A percentile compares a stretch with the other conserved stretches of the same genome.
Conservation (phyloP, 2,888 invertebrate genomes). For the Drosophila sordidula region DNA sequence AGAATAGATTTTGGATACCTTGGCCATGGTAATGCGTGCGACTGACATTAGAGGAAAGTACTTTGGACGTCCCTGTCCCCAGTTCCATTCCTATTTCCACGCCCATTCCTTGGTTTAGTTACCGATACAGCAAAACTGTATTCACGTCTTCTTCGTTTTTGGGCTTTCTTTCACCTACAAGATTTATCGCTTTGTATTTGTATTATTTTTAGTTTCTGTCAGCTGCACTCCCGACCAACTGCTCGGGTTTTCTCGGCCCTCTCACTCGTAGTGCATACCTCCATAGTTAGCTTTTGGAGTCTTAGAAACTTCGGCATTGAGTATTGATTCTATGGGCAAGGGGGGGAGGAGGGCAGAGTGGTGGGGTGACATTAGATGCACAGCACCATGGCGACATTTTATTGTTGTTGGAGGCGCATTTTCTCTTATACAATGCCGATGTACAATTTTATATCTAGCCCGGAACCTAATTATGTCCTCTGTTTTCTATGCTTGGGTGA, state of each 20-base stretch:
- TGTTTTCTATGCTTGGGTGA: constrained; percentile 5
- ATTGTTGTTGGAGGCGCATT: constrained; percentile 40
- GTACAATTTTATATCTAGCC: constrained; percentile 21
- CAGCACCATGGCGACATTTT: constrained; percentile 41
- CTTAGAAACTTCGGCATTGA: constrained; percentile 8
- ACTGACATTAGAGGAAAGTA: constrained; percentile 76
- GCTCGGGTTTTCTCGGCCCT: constrained; percentile 4
- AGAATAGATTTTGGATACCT: constrained; percentile 59
- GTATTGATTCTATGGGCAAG: constrained; percentile 3
- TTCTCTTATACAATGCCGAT: constrained; percentile 28
- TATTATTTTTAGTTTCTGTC: constrained; percentile 82
- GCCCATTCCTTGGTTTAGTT: constrained; percentile 27
- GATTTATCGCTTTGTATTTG: constrained; percentile 81
- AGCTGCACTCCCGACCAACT: constrained; percentile 52
- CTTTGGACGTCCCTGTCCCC: constrained; percentile 46
- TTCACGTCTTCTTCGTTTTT: constrained; percentile 37
- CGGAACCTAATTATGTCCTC: constrained; percentile 31
- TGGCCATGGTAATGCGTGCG: constrained; percentile 68
- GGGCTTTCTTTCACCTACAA: constrained; percentile 81
- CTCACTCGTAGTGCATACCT: neutral
- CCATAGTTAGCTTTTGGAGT: constrained; percentile 40
- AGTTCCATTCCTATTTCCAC: constrained; percentile 6
- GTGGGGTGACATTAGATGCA: constrained; percentile 3
- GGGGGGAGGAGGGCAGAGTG: neutral
- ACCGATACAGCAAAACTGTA: constrained; percentile 45